phyloP scores from a whole-genome alignment of 1,140 invertebrate species.

The Cydia pomonella region DNA sequence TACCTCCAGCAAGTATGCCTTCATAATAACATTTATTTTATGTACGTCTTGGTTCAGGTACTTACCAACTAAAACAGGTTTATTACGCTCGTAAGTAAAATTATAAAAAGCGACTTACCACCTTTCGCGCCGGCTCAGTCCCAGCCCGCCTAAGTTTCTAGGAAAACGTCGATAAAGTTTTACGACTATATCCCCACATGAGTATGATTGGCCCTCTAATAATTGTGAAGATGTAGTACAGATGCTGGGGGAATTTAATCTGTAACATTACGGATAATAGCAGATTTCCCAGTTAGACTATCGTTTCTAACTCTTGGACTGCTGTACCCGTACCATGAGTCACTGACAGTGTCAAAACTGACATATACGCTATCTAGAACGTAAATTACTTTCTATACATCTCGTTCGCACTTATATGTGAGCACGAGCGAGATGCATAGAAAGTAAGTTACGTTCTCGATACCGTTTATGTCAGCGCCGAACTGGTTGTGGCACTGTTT shows the following conservation, averaged over 20 bases:
- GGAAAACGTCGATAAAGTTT: constrained; percentile 27
- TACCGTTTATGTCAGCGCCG: no score
- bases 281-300: background rate
- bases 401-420: no score
- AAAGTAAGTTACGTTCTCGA: no score
- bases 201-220: constrained; percentile 25
- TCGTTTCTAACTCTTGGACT: background rate
- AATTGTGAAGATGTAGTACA: constrained; percentile 26
- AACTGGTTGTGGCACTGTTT: no score
- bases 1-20: no score
- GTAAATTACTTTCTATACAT: no score
- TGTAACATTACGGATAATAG: background rate
- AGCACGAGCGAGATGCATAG: no score
- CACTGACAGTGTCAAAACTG: no score
- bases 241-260: background rate
- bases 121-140: background rate
- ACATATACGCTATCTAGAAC: no score
- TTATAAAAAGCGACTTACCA: background rate
- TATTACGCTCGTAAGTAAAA: background rate
- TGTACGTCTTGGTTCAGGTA: background rate
- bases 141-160: background rate
- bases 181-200: constrained; percentile 12
- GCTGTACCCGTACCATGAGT: no score
- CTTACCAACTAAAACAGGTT: background rate
- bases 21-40: background rate